Evolutionary conservation across 2,113 vertebrate species (phyloP).

Genomic region (Crotalus horridus): DNA sequence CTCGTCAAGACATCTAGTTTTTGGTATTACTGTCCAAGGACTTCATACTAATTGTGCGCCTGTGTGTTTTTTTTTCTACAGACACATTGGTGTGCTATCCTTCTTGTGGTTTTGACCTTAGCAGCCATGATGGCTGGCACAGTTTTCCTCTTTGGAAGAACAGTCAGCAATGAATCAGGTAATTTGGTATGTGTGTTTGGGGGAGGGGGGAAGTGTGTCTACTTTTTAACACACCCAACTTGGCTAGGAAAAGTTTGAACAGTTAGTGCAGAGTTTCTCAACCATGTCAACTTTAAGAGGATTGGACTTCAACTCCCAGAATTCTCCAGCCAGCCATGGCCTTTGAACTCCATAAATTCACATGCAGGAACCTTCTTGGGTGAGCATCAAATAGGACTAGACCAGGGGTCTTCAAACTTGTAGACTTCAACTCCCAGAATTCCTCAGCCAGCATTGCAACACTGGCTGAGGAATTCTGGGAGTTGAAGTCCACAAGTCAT

Average conservation of each 20-base stretch:
- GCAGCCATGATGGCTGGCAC: slow-evolving; percentile 72
- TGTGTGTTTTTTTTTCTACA: slow-evolving; percentile 22
- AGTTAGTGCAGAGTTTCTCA: no score
- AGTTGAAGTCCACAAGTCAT: no score
- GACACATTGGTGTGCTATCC: slow-evolving; percentile 76
- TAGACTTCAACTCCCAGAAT: no score
- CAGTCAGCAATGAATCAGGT: slow-evolving; percentile 51
- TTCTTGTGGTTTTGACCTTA: slow-evolving; percentile 68
- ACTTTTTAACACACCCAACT: background rate
- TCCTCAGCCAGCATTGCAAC: no score
- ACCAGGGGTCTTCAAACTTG: no score
- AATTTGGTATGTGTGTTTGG: background rate
- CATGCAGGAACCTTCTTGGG: no score
- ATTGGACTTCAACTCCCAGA: no score
- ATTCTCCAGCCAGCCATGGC: no score
- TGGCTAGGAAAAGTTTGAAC: background rate
- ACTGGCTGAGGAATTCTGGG: no score
- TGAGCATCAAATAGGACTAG: no score
- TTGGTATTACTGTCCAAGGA: background rate
- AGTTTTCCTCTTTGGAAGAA: slow-evolving; percentile 67
- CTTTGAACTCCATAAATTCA: no score
- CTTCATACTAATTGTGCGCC: background rate
- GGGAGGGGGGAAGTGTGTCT: background rate
- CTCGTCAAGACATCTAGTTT: background rate
- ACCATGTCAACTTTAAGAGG: no score